Conservation (phyloP, 2,113 vertebrate species). For the Cryptotis parvus region DNA sequence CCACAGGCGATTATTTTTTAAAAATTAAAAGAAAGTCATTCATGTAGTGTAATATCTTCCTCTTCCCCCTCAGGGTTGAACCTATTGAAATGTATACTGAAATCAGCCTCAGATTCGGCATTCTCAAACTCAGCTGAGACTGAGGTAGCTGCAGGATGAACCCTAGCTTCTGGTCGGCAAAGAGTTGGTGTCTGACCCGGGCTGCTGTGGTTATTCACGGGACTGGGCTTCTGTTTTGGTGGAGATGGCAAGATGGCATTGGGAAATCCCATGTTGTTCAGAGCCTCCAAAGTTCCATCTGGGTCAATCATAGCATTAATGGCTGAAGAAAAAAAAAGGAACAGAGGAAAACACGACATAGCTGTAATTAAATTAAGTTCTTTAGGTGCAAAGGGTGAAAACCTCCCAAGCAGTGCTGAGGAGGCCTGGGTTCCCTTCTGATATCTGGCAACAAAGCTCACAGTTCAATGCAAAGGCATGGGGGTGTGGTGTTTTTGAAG, state of each 20-base stretch:
- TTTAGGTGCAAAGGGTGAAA: no score
- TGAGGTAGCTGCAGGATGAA: slow-evolving; percentile 79
- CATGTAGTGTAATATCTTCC: slow-evolving; percentile 90
- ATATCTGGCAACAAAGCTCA: no score
- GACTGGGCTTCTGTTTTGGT: slow-evolving; percentile 88
- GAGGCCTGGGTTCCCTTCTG: no score
- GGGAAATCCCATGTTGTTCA: slow-evolving; percentile 92
- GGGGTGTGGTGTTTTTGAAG: no score
- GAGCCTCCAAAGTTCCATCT: slow-evolving; percentile 95
- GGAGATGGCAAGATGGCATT: slow-evolving; percentile 88
- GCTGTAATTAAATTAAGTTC: background rate
- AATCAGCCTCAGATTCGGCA: slow-evolving; percentile 86
- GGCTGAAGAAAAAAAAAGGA: slow-evolving; percentile 84
- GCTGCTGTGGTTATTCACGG: slow-evolving; percentile 82
- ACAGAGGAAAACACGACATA: background rate
- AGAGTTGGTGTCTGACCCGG: slow-evolving; percentile 79
- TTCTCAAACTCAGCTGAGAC: slow-evolving; percentile 84
- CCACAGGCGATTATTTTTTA: slow-evolving; percentile 75
- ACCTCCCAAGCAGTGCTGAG: no score
- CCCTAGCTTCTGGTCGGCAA: slow-evolving; percentile 84
- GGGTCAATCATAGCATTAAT: slow-evolving; percentile 99
- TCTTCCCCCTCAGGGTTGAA: slow-evolving; percentile 94
- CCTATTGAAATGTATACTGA: slow-evolving; percentile 92
- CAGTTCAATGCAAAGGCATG: no score
- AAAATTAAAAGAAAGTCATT: slow-evolving; percentile 87